Percentiles rank a stretch among this genome's conserved stretches.
Evolutionary conservation across 2,888 invertebrate genomes (phyloP).

Genomic region (Ashinkailepas kermadecensis): DNA sequence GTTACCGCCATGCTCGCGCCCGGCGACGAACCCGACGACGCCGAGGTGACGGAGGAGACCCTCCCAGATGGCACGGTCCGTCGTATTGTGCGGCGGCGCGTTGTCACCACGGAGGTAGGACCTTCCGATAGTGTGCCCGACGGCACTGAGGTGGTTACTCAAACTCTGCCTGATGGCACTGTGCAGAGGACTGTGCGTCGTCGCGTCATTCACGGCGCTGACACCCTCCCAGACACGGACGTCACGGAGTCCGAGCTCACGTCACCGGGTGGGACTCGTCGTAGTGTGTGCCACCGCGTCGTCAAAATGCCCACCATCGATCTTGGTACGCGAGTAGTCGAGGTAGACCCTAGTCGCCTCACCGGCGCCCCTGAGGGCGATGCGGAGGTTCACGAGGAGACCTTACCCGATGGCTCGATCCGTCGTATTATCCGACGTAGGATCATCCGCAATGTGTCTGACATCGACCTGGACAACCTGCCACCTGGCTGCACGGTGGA

Average conservation of each 20-base stretch:
- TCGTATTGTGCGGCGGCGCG: neutral
- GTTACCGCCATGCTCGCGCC: neutral
- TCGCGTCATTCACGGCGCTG: neutral
- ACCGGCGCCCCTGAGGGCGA: neutral
- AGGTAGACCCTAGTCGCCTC: neutral
- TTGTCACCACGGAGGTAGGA: neutral
- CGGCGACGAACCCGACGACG: neutral
- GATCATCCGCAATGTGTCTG: slow-evolving; percentile 1
- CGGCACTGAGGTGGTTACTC: neutral
- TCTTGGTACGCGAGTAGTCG: neutral
- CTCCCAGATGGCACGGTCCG: neutral
- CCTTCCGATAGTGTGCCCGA: neutral
- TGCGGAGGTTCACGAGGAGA: slow-evolving; percentile 2
- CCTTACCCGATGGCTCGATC: neutral
- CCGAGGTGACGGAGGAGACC: neutral
- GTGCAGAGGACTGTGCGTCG: neutral
- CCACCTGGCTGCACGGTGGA: slow-evolving; percentile 5
- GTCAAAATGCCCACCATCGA: slow-evolving; percentile 8
- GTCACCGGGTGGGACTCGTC: neutral
- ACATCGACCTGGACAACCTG: slow-evolving; percentile 15
- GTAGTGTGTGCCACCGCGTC: neutral
- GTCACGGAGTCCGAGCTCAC: neutral
- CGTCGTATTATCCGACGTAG: slow-evolving; percentile 1
- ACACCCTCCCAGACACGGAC: neutral
- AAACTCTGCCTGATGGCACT: neutral